Conservation (phyloP, 2,888 invertebrate genomes). For the Oxyscelio sp. region DNA sequence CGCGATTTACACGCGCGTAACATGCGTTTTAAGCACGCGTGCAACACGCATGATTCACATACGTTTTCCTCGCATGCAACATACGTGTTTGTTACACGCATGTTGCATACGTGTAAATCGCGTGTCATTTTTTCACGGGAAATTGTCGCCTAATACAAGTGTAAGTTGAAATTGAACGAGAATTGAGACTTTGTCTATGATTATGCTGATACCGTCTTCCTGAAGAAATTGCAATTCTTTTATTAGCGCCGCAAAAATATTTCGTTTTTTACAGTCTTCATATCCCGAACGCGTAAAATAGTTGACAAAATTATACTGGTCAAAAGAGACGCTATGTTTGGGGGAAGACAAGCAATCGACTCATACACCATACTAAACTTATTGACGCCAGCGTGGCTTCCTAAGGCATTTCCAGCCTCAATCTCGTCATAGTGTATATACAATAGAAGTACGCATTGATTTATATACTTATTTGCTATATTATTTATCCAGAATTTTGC, state of each 20-base stretch:
- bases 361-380: constrained; percentile 62
- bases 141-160: constrained; percentile 76
- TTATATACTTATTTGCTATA: too few species aligned
- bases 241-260: constrained; percentile 76
- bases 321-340: constrained; percentile 63
- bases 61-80: too few species aligned
- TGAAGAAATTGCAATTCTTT: constrained; percentile 76
- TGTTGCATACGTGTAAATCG: too few species aligned
- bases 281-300: constrained; percentile 76
- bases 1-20: too few species aligned
- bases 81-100: too few species aligned
- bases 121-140: too few species aligned
- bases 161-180: constrained; percentile 74
- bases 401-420: constrained; percentile 28
- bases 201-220: constrained; percentile 73
- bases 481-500: too few species aligned
- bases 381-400: neutral
- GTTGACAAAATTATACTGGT: constrained; percentile 77
- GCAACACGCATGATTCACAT: too few species aligned
- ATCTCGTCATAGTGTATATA: too few species aligned
- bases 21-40: too few species aligned
- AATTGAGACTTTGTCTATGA: constrained; percentile 33
- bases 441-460: too few species aligned
- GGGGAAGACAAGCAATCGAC: constrained; percentile 70
- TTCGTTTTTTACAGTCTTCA: too few species aligned